Evolutionary conservation across 2,888 invertebrate genomes (phyloP).

Genomic region (Junonia oenone): DNA sequence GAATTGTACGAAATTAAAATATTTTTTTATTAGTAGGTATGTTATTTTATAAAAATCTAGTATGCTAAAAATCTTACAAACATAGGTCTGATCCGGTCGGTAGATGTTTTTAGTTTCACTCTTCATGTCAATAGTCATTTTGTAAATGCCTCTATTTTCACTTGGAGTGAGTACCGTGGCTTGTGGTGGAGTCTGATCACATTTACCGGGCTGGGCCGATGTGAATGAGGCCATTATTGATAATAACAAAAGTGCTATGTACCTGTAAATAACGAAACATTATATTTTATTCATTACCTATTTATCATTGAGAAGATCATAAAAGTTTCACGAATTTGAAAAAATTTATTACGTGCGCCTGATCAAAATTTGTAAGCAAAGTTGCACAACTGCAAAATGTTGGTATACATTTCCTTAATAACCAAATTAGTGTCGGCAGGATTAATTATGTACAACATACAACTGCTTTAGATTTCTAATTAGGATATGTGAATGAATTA

Average conservation of each 20-base stretch:
- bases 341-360: constrained; percentile 19
- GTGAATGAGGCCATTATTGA: constrained; percentile 25
- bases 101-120: constrained; percentile 39
- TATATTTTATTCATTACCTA: too few relatives aligned
- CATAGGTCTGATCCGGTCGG: constrained; percentile 61
- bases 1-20: too few relatives aligned
- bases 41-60: too few relatives aligned
- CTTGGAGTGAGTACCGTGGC: constrained; percentile 43
- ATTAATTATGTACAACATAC: constrained; percentile 12
- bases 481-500: constrained; percentile 26
- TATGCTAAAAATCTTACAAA: constrained; percentile 46
- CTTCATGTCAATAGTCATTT: constrained; percentile 46
- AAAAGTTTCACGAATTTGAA: too few relatives aligned
- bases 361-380: constrained; percentile 10
- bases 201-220: constrained; percentile 42
- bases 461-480: constrained; percentile 33
- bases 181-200: constrained; percentile 57
- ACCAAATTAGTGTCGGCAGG: constrained; percentile 17
- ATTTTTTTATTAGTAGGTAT: too few relatives aligned
- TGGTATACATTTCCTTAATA: constrained; percentile 13
- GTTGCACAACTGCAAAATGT: neutral
- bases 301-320: too few relatives aligned
- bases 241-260: constrained; percentile 30
- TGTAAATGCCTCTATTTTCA: constrained; percentile 47
- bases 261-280: too few relatives aligned